Base-by-base conservation (phyloP, 92 coral and sea anemone genomes). In the Parazoanthus swiftii region DNA sequence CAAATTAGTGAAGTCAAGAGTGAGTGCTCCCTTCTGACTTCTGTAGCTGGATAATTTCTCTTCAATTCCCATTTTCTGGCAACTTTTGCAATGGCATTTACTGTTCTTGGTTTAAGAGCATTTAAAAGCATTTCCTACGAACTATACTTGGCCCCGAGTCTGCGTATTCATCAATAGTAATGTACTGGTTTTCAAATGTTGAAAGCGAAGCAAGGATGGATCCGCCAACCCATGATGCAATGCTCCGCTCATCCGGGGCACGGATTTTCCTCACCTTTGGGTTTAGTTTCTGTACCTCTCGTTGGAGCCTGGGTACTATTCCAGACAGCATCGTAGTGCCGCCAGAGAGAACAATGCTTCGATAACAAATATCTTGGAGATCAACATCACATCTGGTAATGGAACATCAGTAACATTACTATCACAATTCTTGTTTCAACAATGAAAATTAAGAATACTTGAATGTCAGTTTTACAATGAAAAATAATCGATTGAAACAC, bases 141-240 rank as follows among this genome's bases (percentile, higher is more conserved):
- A 97, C 93, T 76, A 97, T 93, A 72, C 93, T 77, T 1, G 95
- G 86, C 59, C 99, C 99, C 15, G 88, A 84, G 38, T 97, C 99
- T 4, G 96, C 97, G 65, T 97, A 97, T 80, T 97, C 99, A 74
- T 97, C 99, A 42, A 95, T 86, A 4, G 97, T 97, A 39, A 95
- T 92, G 79, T 92, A 95, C 92, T 92, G 94, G 37, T 89, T 91
- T 37, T 94, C 91, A 36, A 97, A 88, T 3, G 94, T 90, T 8
- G 99, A 91, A 6, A 97, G 92, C 18, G 97, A 90, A 0, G 94
- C 98, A 29, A 97, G 86, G 68, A 97, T 92, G 21, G 99, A 94
- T 71, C 96, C 99, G 8, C 99, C 99, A 43, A 97, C 89, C 99
- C 99, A 97, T 6, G 99, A 88, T 5, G 99, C 94, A 82, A 86